phyloP scores from a whole-genome alignment of 2,113 vertebrate genomes.

The Todiramphus chloris region DNA sequence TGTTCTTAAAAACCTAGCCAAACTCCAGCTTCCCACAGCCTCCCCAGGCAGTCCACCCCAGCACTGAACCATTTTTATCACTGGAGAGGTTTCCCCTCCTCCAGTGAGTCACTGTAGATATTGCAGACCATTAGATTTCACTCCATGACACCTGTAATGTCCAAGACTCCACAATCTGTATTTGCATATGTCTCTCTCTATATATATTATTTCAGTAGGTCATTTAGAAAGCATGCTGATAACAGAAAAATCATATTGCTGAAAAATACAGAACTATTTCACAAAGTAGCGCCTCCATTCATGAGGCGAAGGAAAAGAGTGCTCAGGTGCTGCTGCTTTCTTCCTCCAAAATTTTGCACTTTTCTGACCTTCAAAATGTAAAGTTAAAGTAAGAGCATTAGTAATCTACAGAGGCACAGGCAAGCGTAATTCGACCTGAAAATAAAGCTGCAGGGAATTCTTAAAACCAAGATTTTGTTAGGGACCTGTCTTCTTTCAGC shows the following conservation, averaged over 20 bases:
- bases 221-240: background rate
- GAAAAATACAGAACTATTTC: background rate
- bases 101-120: background rate
- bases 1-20: background rate
- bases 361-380: background rate
- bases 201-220: background rate
- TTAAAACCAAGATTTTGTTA: background rate
- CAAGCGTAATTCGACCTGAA: background rate
- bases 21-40: background rate
- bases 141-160: accelerated
- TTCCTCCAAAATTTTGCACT: background rate
- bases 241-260: background rate
- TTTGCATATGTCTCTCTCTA: accelerated
- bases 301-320: background rate
- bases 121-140: background rate
- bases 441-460: background rate
- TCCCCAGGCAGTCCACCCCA: background rate
- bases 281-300: accelerated
- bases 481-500: background rate
- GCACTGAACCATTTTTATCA: background rate
- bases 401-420: background rate
- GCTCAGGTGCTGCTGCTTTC: background rate
- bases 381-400: background rate
- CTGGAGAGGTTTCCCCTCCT: background rate
- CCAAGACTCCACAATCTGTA: background rate